These are phyloP conservation scores for Helleia helle DNA, from an alignment of 2,888 invertebrate species.

Conservation along the genomic window DNA sequence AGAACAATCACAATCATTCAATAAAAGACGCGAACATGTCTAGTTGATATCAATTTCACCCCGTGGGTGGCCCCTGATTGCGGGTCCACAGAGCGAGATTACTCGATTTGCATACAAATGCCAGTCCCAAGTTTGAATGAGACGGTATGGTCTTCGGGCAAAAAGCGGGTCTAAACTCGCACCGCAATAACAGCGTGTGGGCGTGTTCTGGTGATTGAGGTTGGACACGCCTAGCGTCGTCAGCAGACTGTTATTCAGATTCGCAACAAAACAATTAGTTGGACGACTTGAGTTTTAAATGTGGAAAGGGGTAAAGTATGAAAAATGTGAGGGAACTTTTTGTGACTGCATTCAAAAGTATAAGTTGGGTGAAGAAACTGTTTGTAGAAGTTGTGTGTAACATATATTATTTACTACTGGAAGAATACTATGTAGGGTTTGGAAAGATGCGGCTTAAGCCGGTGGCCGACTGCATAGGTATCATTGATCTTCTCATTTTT, in stretches of 20 bases:
- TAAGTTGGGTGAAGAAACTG: no score
- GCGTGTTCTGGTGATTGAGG: conserved; percentile 45
- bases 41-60: conserved; percentile 12
- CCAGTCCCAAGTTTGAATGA: conserved; percentile 58
- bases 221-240: conserved; percentile 13
- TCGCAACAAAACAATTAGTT: conserved; percentile 2
- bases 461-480: no score
- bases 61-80: conserved; percentile 42
- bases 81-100: conserved; percentile 49
- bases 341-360: no score
- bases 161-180: conserved; percentile 60
- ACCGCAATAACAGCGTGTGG: conserved; percentile 52
- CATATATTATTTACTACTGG: no score
- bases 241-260: not conserved
- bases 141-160: conserved; percentile 54
- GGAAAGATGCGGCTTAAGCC: no score
- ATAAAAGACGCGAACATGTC: conserved; percentile 1
- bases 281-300: not conserved
- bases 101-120: conserved; percentile 70
- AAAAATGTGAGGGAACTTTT: not conserved
- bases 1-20: conserved; percentile 3
- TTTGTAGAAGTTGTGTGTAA: no score
- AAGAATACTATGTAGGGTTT: no score
- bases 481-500: no score
- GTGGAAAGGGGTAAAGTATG: not conserved